Percentiles rank a stretch among this genome's conserved stretches.
phyloP scores from a whole-genome alignment of 2,797 vertebrate species.

The Spatula clypeata region DNA sequence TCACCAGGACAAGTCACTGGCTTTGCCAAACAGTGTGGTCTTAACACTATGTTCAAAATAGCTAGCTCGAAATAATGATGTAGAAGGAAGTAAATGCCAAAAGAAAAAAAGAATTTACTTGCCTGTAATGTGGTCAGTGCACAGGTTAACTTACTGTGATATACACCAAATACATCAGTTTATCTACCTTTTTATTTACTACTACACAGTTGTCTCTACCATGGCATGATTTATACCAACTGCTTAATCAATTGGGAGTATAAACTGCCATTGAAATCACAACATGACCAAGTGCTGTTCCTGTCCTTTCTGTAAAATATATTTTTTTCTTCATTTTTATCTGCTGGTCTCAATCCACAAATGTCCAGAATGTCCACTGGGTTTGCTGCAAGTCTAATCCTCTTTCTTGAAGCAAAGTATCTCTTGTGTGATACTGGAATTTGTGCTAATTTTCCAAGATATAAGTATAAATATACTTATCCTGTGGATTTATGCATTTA shows the following conservation, averaged over 20 bases:
- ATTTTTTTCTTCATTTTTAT: background rate
- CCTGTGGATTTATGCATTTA: background rate
- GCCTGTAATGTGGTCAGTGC: background rate
- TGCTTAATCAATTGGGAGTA: background rate
- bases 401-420: background rate
- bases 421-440: background rate
- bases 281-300: background rate
- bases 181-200: background rate
- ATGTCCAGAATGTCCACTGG: background rate
- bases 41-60: background rate
- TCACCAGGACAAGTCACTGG: background rate
- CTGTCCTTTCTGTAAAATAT: background rate
- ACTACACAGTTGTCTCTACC: background rate
- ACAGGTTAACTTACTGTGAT: background rate
- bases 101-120: slow-evolving; percentile 18
- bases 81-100: background rate
- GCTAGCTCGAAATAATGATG: background rate
- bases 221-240: background rate
- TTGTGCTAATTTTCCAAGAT: background rate
- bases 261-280: background rate
- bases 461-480: background rate
- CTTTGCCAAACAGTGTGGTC: background rate
- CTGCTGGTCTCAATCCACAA: background rate
- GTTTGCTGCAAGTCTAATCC: background rate
- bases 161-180: background rate